Evolutionary conservation across 2,888 invertebrate genomes (phyloP).

Genomic region (Pristionchus japonicus): DNA sequence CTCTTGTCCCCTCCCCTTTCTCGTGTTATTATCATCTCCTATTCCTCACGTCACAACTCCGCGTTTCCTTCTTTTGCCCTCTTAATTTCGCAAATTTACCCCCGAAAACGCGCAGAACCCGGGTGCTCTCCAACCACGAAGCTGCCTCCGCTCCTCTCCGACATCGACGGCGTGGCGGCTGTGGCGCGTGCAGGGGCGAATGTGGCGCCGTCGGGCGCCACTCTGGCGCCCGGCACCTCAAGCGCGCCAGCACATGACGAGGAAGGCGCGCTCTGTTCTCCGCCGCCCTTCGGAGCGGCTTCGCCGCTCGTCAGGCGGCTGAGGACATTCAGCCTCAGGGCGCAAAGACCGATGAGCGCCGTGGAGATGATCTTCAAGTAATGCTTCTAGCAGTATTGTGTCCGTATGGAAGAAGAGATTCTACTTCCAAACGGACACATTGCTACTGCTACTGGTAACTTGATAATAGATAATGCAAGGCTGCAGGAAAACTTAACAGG

Average conservation of each 20-base stretch:
- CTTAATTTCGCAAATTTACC: background rate
- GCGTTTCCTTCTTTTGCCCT: background rate
- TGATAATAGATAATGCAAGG: too few species aligned
- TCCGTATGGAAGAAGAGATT: background rate
- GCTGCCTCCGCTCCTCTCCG: background rate
- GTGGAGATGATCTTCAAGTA: constrained; percentile 44
- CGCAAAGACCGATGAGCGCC: constrained; percentile 17
- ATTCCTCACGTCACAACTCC: too few species aligned
- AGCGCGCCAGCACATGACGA: background rate
- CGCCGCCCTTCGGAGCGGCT: constrained; percentile 42
- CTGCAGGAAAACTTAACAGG: too few species aligned
- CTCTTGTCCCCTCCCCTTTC: too few species aligned
- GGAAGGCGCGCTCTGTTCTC: constrained; percentile 38
- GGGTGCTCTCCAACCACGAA: background rate
- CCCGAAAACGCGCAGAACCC: background rate
- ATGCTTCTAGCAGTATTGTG: too few species aligned
- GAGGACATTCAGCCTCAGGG: constrained; percentile 15
- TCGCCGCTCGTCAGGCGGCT: constrained; percentile 33
- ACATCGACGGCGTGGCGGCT: background rate
- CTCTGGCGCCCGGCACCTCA: background rate
- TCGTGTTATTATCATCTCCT: too few species aligned
- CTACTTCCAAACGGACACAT: background rate
- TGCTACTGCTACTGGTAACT: background rate
- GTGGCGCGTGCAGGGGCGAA: background rate
- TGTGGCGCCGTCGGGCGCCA: background rate